Conservation (phyloP, 1,140 invertebrate species). For the Euschistus heros region DNA sequence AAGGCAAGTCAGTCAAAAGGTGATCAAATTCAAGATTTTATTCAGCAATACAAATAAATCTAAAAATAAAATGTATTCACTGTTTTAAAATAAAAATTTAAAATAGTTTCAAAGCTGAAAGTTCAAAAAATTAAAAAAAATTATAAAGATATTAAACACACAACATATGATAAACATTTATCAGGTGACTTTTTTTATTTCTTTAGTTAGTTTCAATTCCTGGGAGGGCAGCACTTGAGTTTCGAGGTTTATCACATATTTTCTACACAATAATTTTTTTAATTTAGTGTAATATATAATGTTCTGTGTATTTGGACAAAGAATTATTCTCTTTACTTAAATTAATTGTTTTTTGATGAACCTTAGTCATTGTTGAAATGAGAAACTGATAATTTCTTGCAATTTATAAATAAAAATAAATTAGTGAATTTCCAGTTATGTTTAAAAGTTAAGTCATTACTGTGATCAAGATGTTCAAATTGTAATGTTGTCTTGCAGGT, state of each 20-base stretch:
- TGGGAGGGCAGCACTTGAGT: not conserved
- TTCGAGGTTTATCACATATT: constrained; percentile 8
- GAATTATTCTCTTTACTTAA: too few relatives aligned
- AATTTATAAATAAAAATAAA: too few relatives aligned
- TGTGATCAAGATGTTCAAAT: not conserved
- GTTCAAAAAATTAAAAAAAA: too few relatives aligned
- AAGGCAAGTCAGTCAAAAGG: constrained; percentile 9
- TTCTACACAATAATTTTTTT: constrained; percentile 9
- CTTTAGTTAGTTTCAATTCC: constrained; percentile 1
- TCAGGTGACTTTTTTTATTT: not conserved
- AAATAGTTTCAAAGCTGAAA: too few relatives aligned
- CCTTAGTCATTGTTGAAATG: too few relatives aligned
- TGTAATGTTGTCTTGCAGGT: not conserved
- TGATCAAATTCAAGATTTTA: not conserved
- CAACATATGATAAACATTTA: constrained; percentile 3
- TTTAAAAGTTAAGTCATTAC: not conserved
- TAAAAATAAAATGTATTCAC: not conserved
- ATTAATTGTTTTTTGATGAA: too few relatives aligned
- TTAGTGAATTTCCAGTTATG: not conserved
- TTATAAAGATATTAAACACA: not conserved
- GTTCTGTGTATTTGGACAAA: not conserved
- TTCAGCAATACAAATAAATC: not conserved
- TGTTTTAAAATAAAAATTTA: not conserved
- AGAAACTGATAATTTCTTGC: too few relatives aligned
- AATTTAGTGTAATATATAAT: not conserved